Evolutionary conservation across 2,113 vertebrate genomes (phyloP), one percentile per base, ranked within the genome.

Genomic region (Nestor notabilis): DNA sequence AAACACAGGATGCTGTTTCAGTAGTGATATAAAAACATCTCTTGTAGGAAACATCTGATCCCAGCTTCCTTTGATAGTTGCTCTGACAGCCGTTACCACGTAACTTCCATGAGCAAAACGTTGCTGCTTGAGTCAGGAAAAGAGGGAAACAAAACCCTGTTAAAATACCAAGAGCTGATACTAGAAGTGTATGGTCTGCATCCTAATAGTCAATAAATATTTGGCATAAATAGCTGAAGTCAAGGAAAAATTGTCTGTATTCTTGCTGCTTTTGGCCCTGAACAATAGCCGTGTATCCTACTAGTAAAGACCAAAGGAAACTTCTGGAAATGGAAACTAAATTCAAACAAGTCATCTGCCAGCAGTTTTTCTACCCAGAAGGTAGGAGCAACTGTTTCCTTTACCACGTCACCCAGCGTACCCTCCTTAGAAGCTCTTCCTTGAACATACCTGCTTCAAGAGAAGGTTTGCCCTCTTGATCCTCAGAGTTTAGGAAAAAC

Each of bases 331-430:
- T 55, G 33, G 50, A 76, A 92, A 17, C 12, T 28, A 5, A 83
- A 53, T 61, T 75, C 44, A 72, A 47, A 24, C 23, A 60, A 20
- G 31, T 44, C 19, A 46, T 60, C 33, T 80, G 27, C 83, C 21
- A 23, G 60, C 27, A 44, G 10, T 43, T 89, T 64, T 44, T 74
- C 66, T 83, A 2, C n/a, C 29, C 39, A 12, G 31, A 86, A 77
- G 47, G 43, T 47, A 20, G 19, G 25, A 95, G 41, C 44, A 47
- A 3, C 25, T 69, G 37, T 50, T n/a, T 77, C 46, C 20, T 68
- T 44, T 39, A 7, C 17, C 25, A 8, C 0, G 1, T 13, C 50
- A 6, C 28, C 77, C 46, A 44, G 49, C n/a, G 6, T 13, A 17
- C 14, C 6, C 3, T 66, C 28, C 64, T 74, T 53, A 13, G 61